phyloP scores from a whole-genome alignment of 2,113 vertebrate species.

The Centropus bengalensis region DNA sequence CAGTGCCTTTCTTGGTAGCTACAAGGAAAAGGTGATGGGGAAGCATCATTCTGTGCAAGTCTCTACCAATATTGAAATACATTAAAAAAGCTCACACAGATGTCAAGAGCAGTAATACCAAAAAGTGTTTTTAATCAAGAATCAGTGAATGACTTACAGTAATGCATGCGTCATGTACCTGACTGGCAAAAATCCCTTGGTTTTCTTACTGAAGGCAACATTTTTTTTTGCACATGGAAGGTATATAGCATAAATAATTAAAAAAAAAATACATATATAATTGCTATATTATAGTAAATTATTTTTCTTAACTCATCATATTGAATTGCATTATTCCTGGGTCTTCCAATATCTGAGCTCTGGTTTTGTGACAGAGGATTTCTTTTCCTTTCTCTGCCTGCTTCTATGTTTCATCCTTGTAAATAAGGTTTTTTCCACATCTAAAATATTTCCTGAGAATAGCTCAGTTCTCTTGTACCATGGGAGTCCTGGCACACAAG shows the following conservation, averaged over 20 bases:
- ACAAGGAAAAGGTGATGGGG: not conserved
- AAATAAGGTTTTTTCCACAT: not conserved
- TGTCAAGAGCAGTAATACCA: not conserved
- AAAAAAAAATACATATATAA: not conserved
- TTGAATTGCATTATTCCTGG: not conserved
- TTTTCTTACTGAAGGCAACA: not conserved
- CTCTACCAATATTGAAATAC: not conserved
- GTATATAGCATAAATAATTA: not conserved
- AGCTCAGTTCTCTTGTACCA: not conserved
- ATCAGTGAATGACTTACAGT: not conserved
- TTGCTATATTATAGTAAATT: not conserved
- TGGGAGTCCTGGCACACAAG: not conserved
- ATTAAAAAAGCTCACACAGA: not conserved
- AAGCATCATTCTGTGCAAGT: not conserved
- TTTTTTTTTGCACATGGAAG: not conserved
- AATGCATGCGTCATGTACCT: not conserved
- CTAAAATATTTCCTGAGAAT: not conserved
- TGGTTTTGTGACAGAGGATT: not conserved
- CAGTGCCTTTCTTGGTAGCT: not conserved
- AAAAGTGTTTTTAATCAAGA: not conserved
- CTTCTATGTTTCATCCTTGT: not conserved
- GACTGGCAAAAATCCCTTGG: not conserved
- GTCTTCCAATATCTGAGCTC: not conserved
- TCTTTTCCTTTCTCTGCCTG: constrained; percentile 7
- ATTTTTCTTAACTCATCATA: not conserved